Percentiles rank a stretch among this genome's conserved stretches.
Conservation (phyloP, 2,888 invertebrate species). For the Tinea trinotella region DNA sequence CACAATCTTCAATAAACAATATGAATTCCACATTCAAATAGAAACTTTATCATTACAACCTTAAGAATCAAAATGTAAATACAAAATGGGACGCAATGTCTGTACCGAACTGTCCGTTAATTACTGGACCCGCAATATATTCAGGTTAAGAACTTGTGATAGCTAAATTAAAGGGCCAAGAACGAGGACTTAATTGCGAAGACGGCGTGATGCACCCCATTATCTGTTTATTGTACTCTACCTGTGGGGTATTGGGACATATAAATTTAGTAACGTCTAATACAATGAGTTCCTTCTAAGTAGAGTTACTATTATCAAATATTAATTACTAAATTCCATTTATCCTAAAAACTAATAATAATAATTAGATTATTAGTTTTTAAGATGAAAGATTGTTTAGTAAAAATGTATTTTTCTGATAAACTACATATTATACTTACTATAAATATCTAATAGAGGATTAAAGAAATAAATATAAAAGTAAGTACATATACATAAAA, state of each 20-base stretch:
- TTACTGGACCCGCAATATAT: slow-evolving; percentile 46
- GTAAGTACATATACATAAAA: no score
- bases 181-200: slow-evolving; percentile 44
- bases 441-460: no score
- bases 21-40: not conserved
- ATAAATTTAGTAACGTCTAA: no score
- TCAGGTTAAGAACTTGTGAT: slow-evolving; percentile 48
- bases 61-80: not conserved
- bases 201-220: slow-evolving; percentile 28
- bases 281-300: no score
- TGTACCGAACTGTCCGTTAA: slow-evolving; percentile 29
- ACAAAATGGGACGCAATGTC: not conserved
- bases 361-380: no score
- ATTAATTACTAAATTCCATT: no score
- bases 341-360: no score
- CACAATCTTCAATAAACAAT: not conserved
- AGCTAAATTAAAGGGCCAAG: slow-evolving; percentile 52
- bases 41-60: not conserved
- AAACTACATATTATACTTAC: no score
- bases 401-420: no score
- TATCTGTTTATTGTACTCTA: not conserved
- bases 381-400: no score
- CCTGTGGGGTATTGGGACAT: not conserved
- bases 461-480: no score
- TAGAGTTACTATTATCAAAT: no score